Evolutionary conservation across 2,888 invertebrate genomes (phyloP).

Genomic region (Bellardia pandia): DNA sequence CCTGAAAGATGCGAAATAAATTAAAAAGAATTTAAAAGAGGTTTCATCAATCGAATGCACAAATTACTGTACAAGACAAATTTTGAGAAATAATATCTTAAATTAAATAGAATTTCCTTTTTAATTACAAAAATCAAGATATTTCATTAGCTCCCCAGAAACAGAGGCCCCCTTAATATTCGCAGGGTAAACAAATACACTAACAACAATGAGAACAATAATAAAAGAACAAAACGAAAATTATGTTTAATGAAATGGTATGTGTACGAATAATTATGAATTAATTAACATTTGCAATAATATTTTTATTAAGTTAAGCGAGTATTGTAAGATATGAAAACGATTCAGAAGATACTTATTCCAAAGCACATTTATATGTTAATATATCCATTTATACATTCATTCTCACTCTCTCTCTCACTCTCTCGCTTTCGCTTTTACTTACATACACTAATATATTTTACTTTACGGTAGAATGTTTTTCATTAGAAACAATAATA

Average conservation of each 20-base stretch:
- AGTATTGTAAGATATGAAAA: constrained; percentile 30
- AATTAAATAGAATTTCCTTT: too few relatives aligned
- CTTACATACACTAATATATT: not conserved
- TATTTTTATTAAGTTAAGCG: constrained; percentile 64
- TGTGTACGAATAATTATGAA: constrained; percentile 59
- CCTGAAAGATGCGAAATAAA: too few relatives aligned
- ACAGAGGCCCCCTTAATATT: not conserved
- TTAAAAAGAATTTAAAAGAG: too few relatives aligned
- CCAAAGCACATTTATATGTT: constrained; percentile 44
- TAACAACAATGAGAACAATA: not conserved
- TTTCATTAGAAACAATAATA: constrained; percentile 18
- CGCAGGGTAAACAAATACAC: not conserved
- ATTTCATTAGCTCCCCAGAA: too few relatives aligned
- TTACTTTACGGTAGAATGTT: constrained; percentile 15
- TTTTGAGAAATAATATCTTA: too few relatives aligned
- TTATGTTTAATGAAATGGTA: constrained; percentile 9
- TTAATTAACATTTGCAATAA: constrained; percentile 69
- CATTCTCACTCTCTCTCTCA: not conserved
- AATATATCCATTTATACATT: constrained; percentile 7
- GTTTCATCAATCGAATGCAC: too few relatives aligned
- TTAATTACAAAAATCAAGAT: too few relatives aligned
- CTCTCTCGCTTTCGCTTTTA: not conserved
- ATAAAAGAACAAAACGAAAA: not conserved
- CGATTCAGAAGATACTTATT: constrained; percentile 1
- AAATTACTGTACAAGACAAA: too few relatives aligned